Conservation (phyloP, 2,113 vertebrate genomes). For the Ornithorhynchus anatinus region DNA sequence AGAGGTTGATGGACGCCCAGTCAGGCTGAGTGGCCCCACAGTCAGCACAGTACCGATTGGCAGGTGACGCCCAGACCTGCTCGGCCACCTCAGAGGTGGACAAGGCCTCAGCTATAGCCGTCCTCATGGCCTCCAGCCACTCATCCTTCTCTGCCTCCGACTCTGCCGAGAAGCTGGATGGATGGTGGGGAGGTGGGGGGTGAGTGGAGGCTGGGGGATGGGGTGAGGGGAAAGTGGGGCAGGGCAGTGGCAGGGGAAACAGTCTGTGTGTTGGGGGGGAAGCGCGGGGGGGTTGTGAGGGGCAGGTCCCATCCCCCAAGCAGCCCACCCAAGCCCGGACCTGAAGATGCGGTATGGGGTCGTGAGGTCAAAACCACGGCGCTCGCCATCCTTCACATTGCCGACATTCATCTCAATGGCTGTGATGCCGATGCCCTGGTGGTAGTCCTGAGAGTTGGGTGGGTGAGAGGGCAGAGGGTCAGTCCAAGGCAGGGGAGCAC, state of each 20-base stretch:
- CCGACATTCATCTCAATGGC: slow-evolving; percentile 94
- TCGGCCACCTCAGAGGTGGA: slow-evolving; percentile 88
- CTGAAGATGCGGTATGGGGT: slow-evolving; percentile 93
- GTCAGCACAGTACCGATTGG: slow-evolving; percentile 88
- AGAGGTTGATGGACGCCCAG: slow-evolving; percentile 95
- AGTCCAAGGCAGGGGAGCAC: not conserved
- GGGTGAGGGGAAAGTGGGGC: not conserved
- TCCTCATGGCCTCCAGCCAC: slow-evolving; percentile 88
- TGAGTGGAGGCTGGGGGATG: not conserved
- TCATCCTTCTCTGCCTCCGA: slow-evolving; percentile 84
- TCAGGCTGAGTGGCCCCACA: slow-evolving; percentile 81
- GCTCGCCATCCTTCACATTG: slow-evolving; percentile 87
- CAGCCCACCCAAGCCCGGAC: too few relatives aligned
- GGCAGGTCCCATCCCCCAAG: not conserved
- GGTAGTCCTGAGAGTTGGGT: slow-evolving; percentile 76
- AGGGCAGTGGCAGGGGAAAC: not conserved
- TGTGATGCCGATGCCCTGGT: slow-evolving; percentile 87
- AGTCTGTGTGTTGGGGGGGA: not conserved
- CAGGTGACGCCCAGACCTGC: slow-evolving; percentile 80
- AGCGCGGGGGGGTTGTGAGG: not conserved
- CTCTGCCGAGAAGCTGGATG: slow-evolving; percentile 84
- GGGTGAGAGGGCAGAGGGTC: not conserved
- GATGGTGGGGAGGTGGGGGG: not conserved
- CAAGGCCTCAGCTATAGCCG: slow-evolving; percentile 83
- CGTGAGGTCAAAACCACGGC: slow-evolving; percentile 87